phyloP scores from a whole-genome alignment of 2,888 invertebrate species.

The Cheilosia impressa region DNA sequence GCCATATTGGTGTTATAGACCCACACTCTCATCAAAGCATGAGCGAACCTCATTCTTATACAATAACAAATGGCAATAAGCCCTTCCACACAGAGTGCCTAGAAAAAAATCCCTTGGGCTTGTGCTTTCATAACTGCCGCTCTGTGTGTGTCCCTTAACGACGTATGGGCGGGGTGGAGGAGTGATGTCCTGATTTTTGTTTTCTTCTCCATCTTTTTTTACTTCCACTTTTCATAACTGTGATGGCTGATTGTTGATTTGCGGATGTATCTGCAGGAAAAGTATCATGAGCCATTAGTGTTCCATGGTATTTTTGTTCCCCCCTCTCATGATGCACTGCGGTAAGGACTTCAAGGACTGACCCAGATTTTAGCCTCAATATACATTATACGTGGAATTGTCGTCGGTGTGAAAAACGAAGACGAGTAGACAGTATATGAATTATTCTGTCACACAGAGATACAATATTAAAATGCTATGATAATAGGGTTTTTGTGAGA shows the following conservation, averaged over 20 bases:
- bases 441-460: too few relatives aligned
- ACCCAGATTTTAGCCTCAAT: slow-evolving; percentile 45
- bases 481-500: not conserved
- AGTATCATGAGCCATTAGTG: slow-evolving; percentile 65
- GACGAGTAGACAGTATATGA: too few relatives aligned
- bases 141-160: not conserved
- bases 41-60: not conserved
- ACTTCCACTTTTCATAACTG: slow-evolving; percentile 22
- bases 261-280: slow-evolving; percentile 49
- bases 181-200: slow-evolving; percentile 12
- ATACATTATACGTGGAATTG: not conserved
- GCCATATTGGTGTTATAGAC: not conserved
- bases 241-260: slow-evolving; percentile 60
- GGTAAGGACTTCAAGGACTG: slow-evolving; percentile 42
- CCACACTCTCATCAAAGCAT: not conserved
- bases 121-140: not conserved
- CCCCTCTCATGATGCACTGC: slow-evolving; percentile 28
- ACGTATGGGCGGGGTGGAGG: not conserved
- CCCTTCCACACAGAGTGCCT: not conserved
- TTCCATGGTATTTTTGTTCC: slow-evolving; percentile 26
- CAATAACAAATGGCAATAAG: slow-evolving; percentile 6
- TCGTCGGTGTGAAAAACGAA: slow-evolving; percentile 6
- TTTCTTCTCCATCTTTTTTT: not conserved
- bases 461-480: too few relatives aligned
- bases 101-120: not conserved